Conservation (phyloP, 2,113 vertebrate genomes). For the Saccopteryx bilineata region DNA sequence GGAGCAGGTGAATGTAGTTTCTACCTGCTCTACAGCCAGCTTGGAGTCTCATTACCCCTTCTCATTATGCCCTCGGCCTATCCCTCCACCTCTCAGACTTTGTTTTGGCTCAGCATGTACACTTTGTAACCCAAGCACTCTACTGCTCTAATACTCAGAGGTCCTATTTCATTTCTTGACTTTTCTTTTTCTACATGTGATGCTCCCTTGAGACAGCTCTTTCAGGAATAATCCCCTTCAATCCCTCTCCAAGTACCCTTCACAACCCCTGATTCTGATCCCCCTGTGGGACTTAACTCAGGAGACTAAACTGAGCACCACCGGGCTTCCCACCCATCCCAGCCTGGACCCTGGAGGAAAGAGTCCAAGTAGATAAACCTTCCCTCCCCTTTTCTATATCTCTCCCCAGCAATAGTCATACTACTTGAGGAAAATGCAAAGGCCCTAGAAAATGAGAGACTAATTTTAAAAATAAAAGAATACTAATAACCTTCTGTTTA, state of each 20-base stretch:
- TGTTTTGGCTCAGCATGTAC: background rate
- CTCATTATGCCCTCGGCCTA: background rate
- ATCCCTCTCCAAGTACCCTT: conserved; percentile 18
- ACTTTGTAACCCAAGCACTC: background rate
- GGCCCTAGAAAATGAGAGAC: conserved; percentile 17
- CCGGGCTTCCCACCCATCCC: background rate
- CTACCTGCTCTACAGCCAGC: too few relatives aligned
- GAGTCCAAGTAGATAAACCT: background rate
- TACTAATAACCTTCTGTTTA: conserved; percentile 14
- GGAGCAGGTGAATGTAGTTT: too few relatives aligned
- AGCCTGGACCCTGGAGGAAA: conserved; percentile 6
- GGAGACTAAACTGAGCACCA: background rate
- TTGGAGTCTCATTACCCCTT: background rate
- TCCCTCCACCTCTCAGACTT: conserved; percentile 28
- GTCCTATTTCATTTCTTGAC: background rate
- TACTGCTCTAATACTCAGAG: background rate
- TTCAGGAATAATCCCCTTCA: background rate
- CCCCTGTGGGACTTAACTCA: too few relatives aligned
- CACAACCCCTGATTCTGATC: background rate
- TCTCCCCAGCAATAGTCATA: conserved; percentile 13
- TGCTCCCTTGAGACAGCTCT: background rate
- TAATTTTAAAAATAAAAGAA: background rate
- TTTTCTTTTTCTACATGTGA: background rate
- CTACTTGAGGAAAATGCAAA: conserved; percentile 26
- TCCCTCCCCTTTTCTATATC: background rate